Conservation (phyloP, 2,797 vertebrate species). For the Poecilia gillii region DNA sequence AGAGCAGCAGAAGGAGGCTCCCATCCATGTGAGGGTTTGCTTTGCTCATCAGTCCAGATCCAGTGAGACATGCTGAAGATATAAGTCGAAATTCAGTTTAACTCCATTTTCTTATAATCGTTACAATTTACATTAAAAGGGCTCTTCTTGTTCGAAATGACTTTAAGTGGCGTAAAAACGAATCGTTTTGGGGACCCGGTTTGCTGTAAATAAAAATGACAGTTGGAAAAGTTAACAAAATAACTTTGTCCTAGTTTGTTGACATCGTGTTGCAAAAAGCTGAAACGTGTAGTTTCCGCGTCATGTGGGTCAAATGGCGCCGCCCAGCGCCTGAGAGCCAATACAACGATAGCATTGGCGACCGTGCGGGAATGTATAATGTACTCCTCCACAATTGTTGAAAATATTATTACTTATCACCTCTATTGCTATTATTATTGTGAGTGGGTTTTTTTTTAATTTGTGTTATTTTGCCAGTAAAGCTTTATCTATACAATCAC, state of each 20-base stretch:
- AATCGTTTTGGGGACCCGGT: not conserved
- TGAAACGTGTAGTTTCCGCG: slow-evolving; percentile 18
- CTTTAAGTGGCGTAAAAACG: not conserved
- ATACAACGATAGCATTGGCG: not conserved
- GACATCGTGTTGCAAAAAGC: not conserved
- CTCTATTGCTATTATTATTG: too few relatives aligned
- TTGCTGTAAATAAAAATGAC: not conserved
- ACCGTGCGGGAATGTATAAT: not conserved
- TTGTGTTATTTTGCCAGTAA: not conserved
- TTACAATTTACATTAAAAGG: not conserved
- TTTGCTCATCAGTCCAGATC: not conserved
- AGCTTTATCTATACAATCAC: not conserved
- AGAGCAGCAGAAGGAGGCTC: slow-evolving; percentile 37
- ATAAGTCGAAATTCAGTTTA: not conserved
- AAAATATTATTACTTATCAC: not conserved
- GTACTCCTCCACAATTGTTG: not conserved
- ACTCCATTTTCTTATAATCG: not conserved
- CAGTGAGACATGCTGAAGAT: not conserved
- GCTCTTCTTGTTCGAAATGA: not conserved
- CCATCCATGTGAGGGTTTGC: slow-evolving; percentile 12
- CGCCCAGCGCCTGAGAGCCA: slow-evolving; percentile 17
- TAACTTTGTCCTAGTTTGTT: not conserved
- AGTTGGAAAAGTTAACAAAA: not conserved
- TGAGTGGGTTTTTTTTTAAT: not conserved
- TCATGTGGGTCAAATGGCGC: slow-evolving; percentile 4